Base-by-base conservation (phyloP, 30 jellyfish, hydroid and myxozoan genomes). In the Haliclystus octoradiatus region DNA sequence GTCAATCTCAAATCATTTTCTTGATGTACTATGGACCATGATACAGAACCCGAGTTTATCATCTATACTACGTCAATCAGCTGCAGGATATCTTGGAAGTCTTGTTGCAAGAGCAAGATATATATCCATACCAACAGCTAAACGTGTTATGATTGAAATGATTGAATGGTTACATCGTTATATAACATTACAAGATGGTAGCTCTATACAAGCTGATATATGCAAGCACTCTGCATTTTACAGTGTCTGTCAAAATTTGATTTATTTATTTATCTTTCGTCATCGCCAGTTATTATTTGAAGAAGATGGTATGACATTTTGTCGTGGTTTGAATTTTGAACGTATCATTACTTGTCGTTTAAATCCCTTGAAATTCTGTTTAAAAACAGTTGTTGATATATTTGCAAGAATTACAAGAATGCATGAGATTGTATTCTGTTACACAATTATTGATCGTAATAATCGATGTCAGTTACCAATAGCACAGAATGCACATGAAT, bases 331-430 rank as follows among this genome's bases (percentile, higher is more conserved):
- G 71, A 73, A 78, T 63, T 78, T 85, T 29, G 89, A 82, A 28
- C 76, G 93, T 2, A 72, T 85, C 29, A 76, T 85, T 1, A 72
- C 83, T 13, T 72, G 84, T 19, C 52, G 85, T 65, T 69, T 85
- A 66, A 85, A 85, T 49, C 96, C 96, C 9, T 63, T 85, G 75
- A 65, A 63, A 63, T 85, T 85, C 53, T 85, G 96, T 69, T 50
- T 83, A 35, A 66, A 81, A 14, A 35, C 96, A 9, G 66, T 85
- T 49, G 96, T 78, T 13, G 85, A 73, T 50, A 77, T 85, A 93
- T 85, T 85, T 63, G 96, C 96, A 28, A 81, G 96, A 34, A 71
- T 85, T 28, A 77, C 96, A 31, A 85, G 96, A 19, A 75, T 69
- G 73, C 79, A 85, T 79, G 93, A 85, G 63, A 62, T 85, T 52